Base-by-base conservation (phyloP, 1,140 invertebrate species). In the Atta colombica region DNA sequence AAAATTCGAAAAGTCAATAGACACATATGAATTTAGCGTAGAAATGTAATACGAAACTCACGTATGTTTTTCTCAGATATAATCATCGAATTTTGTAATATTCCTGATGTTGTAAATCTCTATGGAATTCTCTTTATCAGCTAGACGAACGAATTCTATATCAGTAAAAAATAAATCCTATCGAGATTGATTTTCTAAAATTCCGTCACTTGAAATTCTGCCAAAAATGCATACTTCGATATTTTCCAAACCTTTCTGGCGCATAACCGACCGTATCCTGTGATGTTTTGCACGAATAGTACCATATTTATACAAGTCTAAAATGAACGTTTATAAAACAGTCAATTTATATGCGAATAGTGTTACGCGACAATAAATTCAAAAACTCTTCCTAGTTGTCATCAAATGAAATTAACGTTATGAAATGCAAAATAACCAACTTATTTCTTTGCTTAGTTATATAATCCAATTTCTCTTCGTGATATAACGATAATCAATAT, bases 151-250 rank as follows among this genome's bases (percentile, higher is more conserved):
- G 39, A 58, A 45, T 61, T 78, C 28, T 35, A 74, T 25, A 84
- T 25, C 55, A 45, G 21, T 63, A 75, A 66, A 88, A 78, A 81
- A 63, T n/a, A 78, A 85, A 85, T 77, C 35, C 61, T 77, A 51
- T 71, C 78, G 82, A 81, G 75, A 91, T 91, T 90, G 90, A 91
- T 91, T 90, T 90, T 85, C 66, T 31, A 55, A 85, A 91, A 91
- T 66, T 86, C 78, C 82, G 84, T 86, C 78, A 63, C 85, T 91
- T 91, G 91, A 91, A 88, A 85, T 39, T 53, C 55, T 91, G 91
- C 90, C 91, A 91, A 82, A 66, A 66, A 89, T 65, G 53, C 28
- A 51, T 16, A 58, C 66, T 68, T 74, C 71, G 55, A 90, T 89
- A 91, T 87, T 77, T 77, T 45, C 49, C 77, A 18, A 58, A 14